Conservation (phyloP, 2,113 vertebrate genomes). For the Platycercus adscitus region DNA sequence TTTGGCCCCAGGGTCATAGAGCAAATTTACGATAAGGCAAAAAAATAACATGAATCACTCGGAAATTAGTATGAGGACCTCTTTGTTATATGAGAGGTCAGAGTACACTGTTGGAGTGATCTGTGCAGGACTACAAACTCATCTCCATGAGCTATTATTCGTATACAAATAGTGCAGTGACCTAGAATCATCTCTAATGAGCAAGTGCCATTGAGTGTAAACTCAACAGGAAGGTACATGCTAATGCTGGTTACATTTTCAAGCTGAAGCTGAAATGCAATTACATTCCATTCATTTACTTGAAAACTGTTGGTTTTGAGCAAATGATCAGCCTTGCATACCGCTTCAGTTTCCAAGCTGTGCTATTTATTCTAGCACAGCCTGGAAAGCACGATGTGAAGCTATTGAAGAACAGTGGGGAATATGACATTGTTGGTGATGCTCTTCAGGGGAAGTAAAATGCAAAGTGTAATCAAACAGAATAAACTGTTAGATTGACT, state of each 20-base stretch:
- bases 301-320: conserved; percentile 41
- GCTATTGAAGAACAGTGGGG: not conserved
- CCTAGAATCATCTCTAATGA: not conserved
- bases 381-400: conserved; percentile 20
- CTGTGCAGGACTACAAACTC: not conserved
- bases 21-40: not conserved
- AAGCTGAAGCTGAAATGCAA: not conserved
- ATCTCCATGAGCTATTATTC: not conserved
- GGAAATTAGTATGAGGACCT: not conserved
- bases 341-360: not conserved
- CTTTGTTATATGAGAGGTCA: not conserved
- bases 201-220: not conserved
- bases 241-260: not conserved
- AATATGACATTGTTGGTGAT: not conserved
- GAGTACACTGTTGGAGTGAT: not conserved
- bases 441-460: not conserved
- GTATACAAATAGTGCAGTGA: not conserved
- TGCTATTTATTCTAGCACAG: not conserved
- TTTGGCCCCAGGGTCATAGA: not conserved
- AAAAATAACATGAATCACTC: not conserved
- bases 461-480: not conserved
- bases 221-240: not conserved
- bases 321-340: conserved; percentile 12
- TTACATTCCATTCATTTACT: not conserved
- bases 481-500: not conserved